Evolutionary conservation across 2,797 vertebrate species (phyloP).

Genomic region (Crypturellus tataupa): DNA sequence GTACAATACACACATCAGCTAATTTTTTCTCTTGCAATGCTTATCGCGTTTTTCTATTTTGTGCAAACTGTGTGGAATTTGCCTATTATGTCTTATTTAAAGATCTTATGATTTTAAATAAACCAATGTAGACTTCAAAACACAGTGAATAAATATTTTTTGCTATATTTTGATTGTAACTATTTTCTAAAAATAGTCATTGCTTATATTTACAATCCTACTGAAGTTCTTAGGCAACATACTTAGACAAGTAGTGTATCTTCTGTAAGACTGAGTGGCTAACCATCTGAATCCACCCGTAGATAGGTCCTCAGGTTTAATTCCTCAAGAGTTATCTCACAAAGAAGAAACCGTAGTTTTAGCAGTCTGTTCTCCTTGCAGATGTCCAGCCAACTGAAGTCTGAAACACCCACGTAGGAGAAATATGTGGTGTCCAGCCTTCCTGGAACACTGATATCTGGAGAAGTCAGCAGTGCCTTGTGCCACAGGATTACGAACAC

Average conservation of each 20-base stretch:
- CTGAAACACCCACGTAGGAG: conserved; percentile 44
- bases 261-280: background rate
- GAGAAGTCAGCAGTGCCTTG: background rate
- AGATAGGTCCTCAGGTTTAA: conserved; percentile 35
- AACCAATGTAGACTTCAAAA: background rate
- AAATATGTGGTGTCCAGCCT: conserved; percentile 2
- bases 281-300: conserved; percentile 1
- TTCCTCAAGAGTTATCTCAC: conserved; percentile 20
- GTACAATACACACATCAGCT: background rate
- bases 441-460: conserved; percentile 5
- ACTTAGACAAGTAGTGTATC: background rate
- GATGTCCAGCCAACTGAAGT: conserved; percentile 48
- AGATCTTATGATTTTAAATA: background rate
- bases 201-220: conserved; percentile 13
- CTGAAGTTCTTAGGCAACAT: conserved; percentile 28
- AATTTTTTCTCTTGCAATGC: background rate
- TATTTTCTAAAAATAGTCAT: background rate
- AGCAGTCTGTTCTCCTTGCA: conserved; percentile 39
- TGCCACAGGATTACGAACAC: background rate
- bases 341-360: conserved; percentile 37
- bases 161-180: background rate
- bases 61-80: background rate
- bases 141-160: background rate
- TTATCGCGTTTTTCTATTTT: background rate
- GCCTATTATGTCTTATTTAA: background rate